phyloP scores from a whole-genome alignment of 2,888 invertebrate genomes.

The Desoria tigrina region DNA sequence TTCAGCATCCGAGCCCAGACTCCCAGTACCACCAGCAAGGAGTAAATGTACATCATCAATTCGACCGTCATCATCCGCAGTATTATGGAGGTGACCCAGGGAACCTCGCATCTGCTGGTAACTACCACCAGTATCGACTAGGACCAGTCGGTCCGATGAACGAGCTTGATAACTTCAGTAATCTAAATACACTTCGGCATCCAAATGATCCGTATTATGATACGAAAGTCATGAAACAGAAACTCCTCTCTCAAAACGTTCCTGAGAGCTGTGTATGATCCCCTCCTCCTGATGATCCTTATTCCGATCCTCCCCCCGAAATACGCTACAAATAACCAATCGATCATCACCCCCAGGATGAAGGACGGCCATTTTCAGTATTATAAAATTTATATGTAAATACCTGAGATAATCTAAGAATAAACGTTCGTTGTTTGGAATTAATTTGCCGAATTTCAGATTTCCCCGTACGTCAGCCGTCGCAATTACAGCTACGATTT shows the following conservation, averaged over 20 bases:
- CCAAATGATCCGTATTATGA: conserved; percentile 51
- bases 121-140: conserved; percentile 35
- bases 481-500: too few relatives aligned
- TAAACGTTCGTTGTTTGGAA: too few relatives aligned
- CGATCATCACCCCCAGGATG: background rate
- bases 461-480: too few relatives aligned
- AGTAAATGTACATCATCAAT: conserved; percentile 39
- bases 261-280: conserved; percentile 53
- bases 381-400: conserved; percentile 1
- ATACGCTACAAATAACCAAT: background rate
- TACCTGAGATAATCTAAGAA: background rate
- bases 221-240: conserved; percentile 53
- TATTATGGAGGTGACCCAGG: conserved; percentile 16
- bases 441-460: too few relatives aligned
- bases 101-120: background rate
- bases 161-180: conserved; percentile 51
- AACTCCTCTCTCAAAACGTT: conserved; percentile 51
- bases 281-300: conserved; percentile 16
- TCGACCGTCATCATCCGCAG: conserved; percentile 38
- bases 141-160: conserved; percentile 36
- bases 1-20: conserved; percentile 15
- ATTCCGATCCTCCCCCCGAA: conserved; percentile 9
- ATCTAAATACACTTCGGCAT: conserved; percentile 44
- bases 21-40: conserved; percentile 26
- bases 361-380: background rate